Conservation (phyloP, 2,888 invertebrate genomes). For the Coecobrya sp. region DNA sequence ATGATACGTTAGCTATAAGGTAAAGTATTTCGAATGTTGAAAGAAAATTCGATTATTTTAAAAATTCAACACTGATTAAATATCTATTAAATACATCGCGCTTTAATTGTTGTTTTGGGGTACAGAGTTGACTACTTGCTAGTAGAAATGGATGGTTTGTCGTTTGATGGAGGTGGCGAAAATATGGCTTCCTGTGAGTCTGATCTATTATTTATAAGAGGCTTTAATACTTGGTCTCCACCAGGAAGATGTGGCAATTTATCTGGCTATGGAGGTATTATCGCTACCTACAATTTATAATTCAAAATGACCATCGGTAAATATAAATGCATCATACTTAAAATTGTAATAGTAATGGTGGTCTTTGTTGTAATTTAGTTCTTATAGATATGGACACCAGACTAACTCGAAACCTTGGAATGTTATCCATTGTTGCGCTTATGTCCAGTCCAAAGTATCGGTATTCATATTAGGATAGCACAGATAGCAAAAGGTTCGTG, state of each 20-base stretch:
- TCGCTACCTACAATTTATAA: too few species aligned
- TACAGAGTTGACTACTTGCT: slow-evolving; percentile 81
- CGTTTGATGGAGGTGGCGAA: slow-evolving; percentile 78
- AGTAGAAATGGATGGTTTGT: slow-evolving; percentile 81
- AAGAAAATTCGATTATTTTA: too few species aligned
- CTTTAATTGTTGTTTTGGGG: too few species aligned
- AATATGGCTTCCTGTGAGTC: slow-evolving; percentile 80
- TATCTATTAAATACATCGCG: too few species aligned
- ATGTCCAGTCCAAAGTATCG: slow-evolving; percentile 84
- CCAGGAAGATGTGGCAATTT: slow-evolving; percentile 84
- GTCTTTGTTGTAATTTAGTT: slow-evolving; percentile 73
- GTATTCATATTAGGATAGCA: slow-evolving; percentile 82
- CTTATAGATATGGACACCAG: slow-evolving; percentile 77
- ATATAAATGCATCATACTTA: too few species aligned
- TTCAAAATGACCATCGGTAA: too few species aligned
- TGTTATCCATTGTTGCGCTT: slow-evolving; percentile 79
- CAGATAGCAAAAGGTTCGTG: slow-evolving; percentile 76
- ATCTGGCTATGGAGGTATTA: slow-evolving; percentile 79
- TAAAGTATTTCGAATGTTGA: background rate
- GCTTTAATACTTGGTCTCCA: slow-evolving; percentile 84
- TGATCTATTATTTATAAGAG: slow-evolving; percentile 84
- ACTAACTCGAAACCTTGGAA: slow-evolving; percentile 74
- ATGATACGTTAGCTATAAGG: slow-evolving; percentile 82
- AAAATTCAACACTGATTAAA: too few species aligned
- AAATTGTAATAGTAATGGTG: too few species aligned